Evolutionary conservation across 2,113 vertebrate species (phyloP), one percentile per base, ranked within the genome.

Genomic region (Uria lomvia): DNA sequence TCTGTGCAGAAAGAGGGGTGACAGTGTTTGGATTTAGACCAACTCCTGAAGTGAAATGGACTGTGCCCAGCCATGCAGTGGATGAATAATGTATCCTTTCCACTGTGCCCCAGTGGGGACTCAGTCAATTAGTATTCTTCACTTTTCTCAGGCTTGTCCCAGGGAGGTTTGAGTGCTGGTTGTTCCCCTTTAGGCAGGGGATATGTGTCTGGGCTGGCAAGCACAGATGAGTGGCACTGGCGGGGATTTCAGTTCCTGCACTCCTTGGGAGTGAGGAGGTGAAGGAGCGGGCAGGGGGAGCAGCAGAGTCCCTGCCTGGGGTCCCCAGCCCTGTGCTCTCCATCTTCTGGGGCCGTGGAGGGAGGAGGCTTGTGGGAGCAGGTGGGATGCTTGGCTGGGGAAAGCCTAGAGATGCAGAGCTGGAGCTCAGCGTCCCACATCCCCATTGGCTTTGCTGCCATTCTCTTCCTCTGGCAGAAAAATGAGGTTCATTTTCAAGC

Each of bases 401-500:
- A n/a, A 26, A 82, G 88, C n/a, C 50, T 3, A 2, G 59, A 70
- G 70, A 12, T 43, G 55, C 66, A 47, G 71, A 82, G 66, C 66
- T 91, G 75, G 49, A 72, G 17, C 40, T 88, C 43, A 36, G 75
- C 55, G 56, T 74, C 50, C 56, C n/a, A 0, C 4, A 14, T 62
- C 60, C 15, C 1, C 49, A 11, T 49, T 0, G 3, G 20, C 34
- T 63, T n/a, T 0, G 0, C 42, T 79, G 88, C 66, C 24, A 12
- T 71, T 62, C 30, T 86, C 26, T 34, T 49, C 53, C 32, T 49
- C 43, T 68, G 53, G 43, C 77, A 76, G 58, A 49, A 58, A 58
- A 84, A 67, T 15, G 20, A n/a, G 67, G 58, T 87, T 63, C 0
- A 4, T 76, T 90, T 86, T 18, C 63, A 53, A 59, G 55, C n/a